A percentile compares a stretch with the other conserved stretches of the same genome.
Evolutionary conservation across 1,140 invertebrate genomes (phyloP).

Genomic region (Bemisia tabaci): DNA sequence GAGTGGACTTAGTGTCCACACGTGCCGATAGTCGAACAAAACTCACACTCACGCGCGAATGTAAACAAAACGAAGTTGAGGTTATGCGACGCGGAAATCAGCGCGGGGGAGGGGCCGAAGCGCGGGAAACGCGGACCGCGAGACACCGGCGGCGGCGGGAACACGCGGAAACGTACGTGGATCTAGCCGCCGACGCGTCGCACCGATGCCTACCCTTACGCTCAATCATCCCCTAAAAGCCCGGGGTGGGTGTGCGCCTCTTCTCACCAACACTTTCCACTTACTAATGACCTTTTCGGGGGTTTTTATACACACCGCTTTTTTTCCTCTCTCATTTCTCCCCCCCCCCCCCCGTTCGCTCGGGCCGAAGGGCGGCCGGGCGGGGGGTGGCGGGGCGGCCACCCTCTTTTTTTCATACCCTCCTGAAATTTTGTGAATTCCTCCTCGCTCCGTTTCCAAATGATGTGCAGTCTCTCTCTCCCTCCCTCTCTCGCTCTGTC

Average conservation of each 20-base stretch:
- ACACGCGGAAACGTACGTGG: no score
- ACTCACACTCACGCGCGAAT: no score
- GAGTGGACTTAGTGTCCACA: no score
- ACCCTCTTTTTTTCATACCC: neutral
- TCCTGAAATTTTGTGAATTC: neutral
- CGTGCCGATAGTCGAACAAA: no score
- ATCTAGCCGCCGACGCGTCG: neutral
- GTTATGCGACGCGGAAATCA: no score
- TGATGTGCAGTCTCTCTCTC: neutral
- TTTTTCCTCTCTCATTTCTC: neutral
- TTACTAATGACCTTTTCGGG: neutral
- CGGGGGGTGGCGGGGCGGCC: no score
- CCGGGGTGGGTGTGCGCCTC: neutral
- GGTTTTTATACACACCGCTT: neutral
- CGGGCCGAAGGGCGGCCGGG: no score
- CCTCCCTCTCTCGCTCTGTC: neutral
- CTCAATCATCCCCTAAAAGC: neutral
- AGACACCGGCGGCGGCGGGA: no score
- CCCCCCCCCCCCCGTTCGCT: neutral
- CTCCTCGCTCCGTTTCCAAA: neutral
- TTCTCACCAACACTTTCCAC: neutral
- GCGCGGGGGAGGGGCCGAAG: no score
- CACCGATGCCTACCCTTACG: neutral
- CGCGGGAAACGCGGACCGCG: no score
- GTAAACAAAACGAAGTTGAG: no score